A percentile compares a stretch with the other conserved stretches of the same genome.
phyloP scores from a whole-genome alignment of 2,113 vertebrate species.

The Nettapus auritus region DNA sequence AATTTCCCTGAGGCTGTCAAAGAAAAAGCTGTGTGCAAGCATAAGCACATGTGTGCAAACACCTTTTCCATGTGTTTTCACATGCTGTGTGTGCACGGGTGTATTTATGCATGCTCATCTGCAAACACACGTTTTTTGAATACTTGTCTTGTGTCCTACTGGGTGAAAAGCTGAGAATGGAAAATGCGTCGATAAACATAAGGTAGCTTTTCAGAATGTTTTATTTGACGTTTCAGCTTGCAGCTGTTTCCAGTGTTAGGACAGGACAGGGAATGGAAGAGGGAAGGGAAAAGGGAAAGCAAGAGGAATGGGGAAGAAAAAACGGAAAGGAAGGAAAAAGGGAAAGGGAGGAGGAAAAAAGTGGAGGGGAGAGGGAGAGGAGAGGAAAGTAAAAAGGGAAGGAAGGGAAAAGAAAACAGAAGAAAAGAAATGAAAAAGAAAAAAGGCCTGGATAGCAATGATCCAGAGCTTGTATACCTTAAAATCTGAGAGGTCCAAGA shows the following conservation, averaged over 20 bases:
- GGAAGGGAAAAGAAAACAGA: neutral
- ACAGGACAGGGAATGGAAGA: neutral
- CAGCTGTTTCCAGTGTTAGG: neutral
- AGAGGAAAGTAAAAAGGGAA: neutral
- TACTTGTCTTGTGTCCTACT: neutral
- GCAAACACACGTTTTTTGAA: neutral
- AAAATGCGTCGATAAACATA: neutral
- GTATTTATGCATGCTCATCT: neutral
- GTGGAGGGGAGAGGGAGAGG: neutral
- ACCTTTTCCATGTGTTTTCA: neutral
- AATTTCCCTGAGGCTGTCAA: neutral
- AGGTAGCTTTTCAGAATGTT: neutral
- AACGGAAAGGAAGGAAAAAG: neutral
- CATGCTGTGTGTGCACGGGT: neutral
- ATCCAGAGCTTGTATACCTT: constrained; percentile 36
- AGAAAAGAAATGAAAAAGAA: neutral
- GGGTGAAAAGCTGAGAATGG: neutral
- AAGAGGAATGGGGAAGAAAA: neutral
- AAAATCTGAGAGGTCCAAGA: constrained; percentile 17
- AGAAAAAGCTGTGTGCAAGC: neutral
- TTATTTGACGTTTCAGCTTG: neutral
- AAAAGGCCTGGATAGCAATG: neutral
- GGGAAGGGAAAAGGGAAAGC: neutral
- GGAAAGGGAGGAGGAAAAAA: neutral
- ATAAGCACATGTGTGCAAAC: neutral